Conservation (phyloP, 2,797 vertebrate species). For the Onychomys leucogaster region DNA sequence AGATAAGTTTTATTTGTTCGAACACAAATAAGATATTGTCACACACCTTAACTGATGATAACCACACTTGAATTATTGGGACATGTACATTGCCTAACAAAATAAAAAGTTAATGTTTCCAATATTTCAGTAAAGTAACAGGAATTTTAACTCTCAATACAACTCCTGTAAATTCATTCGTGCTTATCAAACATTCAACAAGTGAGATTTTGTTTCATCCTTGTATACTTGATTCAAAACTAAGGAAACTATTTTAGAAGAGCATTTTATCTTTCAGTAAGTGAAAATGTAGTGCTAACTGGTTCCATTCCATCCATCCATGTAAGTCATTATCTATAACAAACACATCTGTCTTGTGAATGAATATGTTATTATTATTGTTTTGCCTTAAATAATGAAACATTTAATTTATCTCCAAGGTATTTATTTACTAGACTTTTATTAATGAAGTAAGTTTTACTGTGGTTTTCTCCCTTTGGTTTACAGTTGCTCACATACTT, state of each 20-base stretch:
- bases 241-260: neutral
- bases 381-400: conserved; percentile 59
- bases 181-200: neutral
- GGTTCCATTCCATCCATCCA: neutral
- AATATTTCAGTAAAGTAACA: conserved; percentile 50
- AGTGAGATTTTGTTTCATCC: neutral
- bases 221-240: neutral
- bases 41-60: neutral
- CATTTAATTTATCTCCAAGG: conserved; percentile 10
- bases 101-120: neutral
- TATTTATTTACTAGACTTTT: conserved; percentile 54
- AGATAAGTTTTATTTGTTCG: too few relatives aligned
- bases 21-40: too few relatives aligned
- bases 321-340: neutral
- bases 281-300: conserved; percentile 14
- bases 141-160: neutral
- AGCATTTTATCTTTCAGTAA: neutral
- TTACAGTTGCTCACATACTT: neutral
- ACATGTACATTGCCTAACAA: neutral
- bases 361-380: conserved; percentile 55
- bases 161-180: conserved; percentile 3
- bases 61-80: neutral
- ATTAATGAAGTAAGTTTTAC: conserved; percentile 60
- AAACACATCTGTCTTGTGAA: neutral
- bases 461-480: neutral